Percentiles rank a stretch among this genome's conserved stretches.
Conservation (phyloP, 2,888 invertebrate genomes). For the Chalcis sispes region DNA sequence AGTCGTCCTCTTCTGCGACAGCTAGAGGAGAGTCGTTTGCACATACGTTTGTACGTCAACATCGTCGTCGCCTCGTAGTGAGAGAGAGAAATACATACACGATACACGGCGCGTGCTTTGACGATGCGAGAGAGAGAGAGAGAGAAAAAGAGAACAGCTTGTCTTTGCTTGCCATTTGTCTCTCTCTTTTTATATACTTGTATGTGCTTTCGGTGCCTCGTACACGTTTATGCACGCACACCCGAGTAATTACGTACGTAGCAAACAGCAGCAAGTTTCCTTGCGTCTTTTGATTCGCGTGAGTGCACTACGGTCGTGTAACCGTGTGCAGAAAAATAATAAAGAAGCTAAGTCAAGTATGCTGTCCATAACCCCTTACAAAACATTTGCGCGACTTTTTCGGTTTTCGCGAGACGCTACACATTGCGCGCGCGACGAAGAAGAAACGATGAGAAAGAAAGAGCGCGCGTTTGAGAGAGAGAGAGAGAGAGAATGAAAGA, state of each 20-base stretch:
- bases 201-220: too few species aligned
- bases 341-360: neutral
- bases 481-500: conserved; percentile 21
- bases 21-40: neutral
- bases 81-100: conserved; percentile 9
- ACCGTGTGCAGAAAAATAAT: too few species aligned
- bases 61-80: conserved; percentile 31
- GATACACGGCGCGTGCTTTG: conserved; percentile 15
- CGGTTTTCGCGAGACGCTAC: conserved; percentile 36
- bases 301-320: neutral
- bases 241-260: too few species aligned
- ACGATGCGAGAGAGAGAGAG: neutral
- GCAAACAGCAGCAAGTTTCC: conserved; percentile 23
- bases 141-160: too few species aligned
- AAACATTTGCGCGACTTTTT: conserved; percentile 35
- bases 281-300: conserved; percentile 22
- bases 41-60: conserved; percentile 40
- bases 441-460: too few species aligned
- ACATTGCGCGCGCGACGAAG: conserved; percentile 7
- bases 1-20: conserved; percentile 2
- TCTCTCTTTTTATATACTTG: too few species aligned
- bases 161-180: too few species aligned
- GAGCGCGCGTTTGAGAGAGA: neutral
- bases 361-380: neutral
- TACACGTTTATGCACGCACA: too few species aligned